These are phyloP conservation scores for Zele albiditarsus DNA, from an alignment of 2,888 invertebrate species.

Conservation along the genomic window DNA sequence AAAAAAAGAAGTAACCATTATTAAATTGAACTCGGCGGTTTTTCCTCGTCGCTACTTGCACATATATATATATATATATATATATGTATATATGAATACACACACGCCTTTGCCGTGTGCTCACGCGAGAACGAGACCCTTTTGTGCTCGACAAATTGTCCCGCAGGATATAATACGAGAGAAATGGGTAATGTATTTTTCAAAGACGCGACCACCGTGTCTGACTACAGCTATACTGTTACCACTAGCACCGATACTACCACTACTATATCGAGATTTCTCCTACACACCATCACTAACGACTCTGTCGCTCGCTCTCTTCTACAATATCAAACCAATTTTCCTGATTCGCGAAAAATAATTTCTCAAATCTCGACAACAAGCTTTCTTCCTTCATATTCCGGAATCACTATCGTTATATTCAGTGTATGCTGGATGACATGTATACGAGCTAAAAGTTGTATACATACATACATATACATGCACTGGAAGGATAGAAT, in stretches of 20 bases:
- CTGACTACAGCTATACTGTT: constrained; percentile 1
- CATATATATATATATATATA: not conserved
- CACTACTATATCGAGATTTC: not conserved
- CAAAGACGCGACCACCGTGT: constrained; percentile 42
- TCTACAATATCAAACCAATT: not conserved
- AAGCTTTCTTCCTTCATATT: not conserved
- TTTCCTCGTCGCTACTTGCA: constrained; percentile 49
- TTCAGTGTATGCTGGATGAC: not conserved
- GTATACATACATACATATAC: not conserved
- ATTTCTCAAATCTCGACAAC: not conserved
- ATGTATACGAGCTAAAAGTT: not conserved
- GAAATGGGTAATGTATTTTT: constrained; percentile 58
- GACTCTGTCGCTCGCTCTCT: not conserved
- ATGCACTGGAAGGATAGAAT: not conserved
- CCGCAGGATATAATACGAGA: constrained; percentile 50
- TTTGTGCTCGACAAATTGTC: constrained; percentile 61
- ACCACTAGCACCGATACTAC: not conserved
- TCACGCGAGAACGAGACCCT: constrained; percentile 50
- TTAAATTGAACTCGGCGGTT: constrained; percentile 63
- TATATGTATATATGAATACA: not conserved
- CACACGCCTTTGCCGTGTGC: constrained; percentile 10
- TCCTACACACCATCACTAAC: not conserved
- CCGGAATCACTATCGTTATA: not conserved
- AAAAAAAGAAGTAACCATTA: constrained; percentile 54
- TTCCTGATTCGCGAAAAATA: not conserved